Percentiles rank a stretch among this genome's conserved stretches.
phyloP scores from a whole-genome alignment of 2,797 vertebrate genomes.

The Pseudochaenichthys georgianus region DNA sequence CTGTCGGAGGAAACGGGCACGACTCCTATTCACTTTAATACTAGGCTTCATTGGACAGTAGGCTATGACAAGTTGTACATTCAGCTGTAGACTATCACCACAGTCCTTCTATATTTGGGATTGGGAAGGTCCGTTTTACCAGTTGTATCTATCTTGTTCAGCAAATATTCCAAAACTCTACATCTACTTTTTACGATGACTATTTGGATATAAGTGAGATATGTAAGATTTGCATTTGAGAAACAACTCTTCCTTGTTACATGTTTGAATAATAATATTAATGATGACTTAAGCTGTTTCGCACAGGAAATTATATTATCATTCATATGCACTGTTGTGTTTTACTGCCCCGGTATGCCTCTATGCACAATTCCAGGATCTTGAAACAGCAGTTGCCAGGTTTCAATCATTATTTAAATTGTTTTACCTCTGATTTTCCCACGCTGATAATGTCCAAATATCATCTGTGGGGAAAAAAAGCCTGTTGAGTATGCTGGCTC shows the following conservation, averaged over 20 bases:
- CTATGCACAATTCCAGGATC: too few relatives aligned
- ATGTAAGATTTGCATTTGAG: background rate
- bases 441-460: too few relatives aligned
- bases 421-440: too few relatives aligned
- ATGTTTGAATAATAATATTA: background rate
- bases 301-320: too few relatives aligned
- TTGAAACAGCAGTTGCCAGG: too few relatives aligned
- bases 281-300: too few relatives aligned
- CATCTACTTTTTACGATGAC: background rate
- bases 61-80: background rate
- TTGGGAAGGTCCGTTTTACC: background rate
- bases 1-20: constrained; percentile 28
- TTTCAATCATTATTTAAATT: too few relatives aligned
- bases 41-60: too few relatives aligned
- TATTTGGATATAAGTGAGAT: background rate
- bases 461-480: too few relatives aligned
- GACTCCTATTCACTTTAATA: background rate
- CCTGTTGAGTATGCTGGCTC: too few relatives aligned
- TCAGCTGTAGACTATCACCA: background rate
- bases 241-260: background rate
- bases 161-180: background rate
- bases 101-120: background rate
- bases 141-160: background rate
- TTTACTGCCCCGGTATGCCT: background rate
- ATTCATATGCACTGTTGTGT: background rate